Conservation (phyloP, 2,113 vertebrate species). For the Aphelocoma coerulescens region DNA sequence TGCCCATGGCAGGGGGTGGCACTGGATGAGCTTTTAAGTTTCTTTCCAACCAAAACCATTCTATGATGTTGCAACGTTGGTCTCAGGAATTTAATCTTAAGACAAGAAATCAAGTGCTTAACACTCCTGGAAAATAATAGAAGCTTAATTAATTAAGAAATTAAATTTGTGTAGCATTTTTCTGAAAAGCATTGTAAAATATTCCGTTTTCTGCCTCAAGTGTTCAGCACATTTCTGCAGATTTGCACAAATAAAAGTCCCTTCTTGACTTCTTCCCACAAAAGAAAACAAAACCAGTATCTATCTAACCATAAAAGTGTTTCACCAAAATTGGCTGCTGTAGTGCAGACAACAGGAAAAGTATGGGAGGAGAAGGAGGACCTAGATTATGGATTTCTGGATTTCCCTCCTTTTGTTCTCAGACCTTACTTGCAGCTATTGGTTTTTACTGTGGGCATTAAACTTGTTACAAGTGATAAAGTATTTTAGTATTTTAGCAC, state of each 20-base stretch:
- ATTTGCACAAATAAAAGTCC: not conserved
- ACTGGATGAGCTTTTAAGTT: not conserved
- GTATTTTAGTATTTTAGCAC: not conserved
- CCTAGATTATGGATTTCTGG: not conserved
- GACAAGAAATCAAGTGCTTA: not conserved
- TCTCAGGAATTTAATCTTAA: not conserved
- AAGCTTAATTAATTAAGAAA: not conserved
- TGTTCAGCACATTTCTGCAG: not conserved
- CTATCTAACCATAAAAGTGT: not conserved
- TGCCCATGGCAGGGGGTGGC: fast-evolving
- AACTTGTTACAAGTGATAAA: not conserved
- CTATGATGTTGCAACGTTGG: not conserved
- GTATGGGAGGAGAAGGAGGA: not conserved
- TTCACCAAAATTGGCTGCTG: not conserved
- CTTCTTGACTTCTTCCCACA: not conserved
- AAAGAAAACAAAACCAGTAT: not conserved
- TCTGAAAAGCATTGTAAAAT: not conserved
- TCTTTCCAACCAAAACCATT: not conserved
- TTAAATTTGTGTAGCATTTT: not conserved
- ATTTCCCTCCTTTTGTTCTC: not conserved
- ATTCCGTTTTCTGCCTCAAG: not conserved
- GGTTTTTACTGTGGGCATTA: not conserved
- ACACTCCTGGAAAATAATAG: not conserved
- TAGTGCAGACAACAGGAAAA: not conserved
- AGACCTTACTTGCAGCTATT: not conserved